phyloP scores from a whole-genome alignment of 2,113 vertebrate species.

The Lota lota region DNA sequence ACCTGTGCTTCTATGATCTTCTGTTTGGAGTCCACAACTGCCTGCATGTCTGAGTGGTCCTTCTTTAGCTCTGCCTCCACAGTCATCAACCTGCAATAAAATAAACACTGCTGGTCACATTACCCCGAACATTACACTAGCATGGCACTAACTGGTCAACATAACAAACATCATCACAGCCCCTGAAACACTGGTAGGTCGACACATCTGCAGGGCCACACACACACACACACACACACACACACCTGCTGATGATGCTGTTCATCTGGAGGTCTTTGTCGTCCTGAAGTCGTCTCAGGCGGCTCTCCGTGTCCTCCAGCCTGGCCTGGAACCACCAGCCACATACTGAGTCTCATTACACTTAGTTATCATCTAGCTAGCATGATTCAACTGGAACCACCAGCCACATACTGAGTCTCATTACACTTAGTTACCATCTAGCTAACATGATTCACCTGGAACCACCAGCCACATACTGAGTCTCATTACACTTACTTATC shows the following conservation, averaged over 20 bases:
- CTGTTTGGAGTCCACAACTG: constrained; percentile 95
- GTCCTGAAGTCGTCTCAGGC: constrained; percentile 91
- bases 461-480: neutral
- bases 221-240: neutral
- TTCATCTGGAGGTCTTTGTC: constrained; percentile 99
- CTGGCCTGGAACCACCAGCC: constrained; percentile 65
- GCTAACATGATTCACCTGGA: neutral
- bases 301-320: constrained; percentile 91
- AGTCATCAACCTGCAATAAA: constrained; percentile 86
- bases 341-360: too few relatives aligned
- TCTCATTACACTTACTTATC: neutral
- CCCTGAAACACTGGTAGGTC: too few relatives aligned
- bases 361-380: too few relatives aligned
- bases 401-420: neutral
- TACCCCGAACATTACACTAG: too few relatives aligned
- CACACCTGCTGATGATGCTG: constrained; percentile 96
- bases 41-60: constrained; percentile 97
- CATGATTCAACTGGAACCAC: neutral
- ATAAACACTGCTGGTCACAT: too few relatives aligned
- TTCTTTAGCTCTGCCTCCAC: constrained; percentile 98
- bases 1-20: constrained; percentile 99
- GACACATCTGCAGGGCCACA: too few relatives aligned
- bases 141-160: too few relatives aligned
- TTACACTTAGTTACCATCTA: neutral
- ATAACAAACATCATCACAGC: too few relatives aligned